Evolutionary conservation across 2,888 invertebrate genomes (phyloP), one percentile per base, ranked within the genome.

Genomic region (Lasiommata megera): DNA sequence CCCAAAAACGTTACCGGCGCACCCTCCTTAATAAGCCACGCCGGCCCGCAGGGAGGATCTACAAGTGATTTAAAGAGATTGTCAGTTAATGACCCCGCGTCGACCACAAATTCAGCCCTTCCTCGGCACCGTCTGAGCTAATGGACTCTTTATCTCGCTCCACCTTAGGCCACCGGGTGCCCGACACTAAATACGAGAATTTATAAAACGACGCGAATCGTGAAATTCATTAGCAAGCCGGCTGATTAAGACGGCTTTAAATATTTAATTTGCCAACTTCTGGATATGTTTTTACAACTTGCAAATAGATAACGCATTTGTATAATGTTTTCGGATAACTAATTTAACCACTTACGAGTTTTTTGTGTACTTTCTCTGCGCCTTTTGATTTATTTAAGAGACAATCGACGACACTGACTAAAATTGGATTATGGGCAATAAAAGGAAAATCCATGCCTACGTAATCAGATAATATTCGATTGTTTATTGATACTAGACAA

Each of bases 21-120:
- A 79, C 84, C 84, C 88, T 79, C 69, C 61, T 78, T 81, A 86
- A 86, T 87, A 85, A 85, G 80, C 68, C 75, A 69, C 75, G 66
- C 56, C 69, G 75, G 76, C 70, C 80, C 77, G 71, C 65, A 64
- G 79, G 82, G 80, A 77, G 79, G 81, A 79, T 82, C 82, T 71
- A 79, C 84, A 81, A 88, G 88, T 85, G 85, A 88, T 87, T 88
- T 86, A 86, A 83, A 82, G 82, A 84, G 84, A 85, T 86, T 84
- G 82, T 83, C 84, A 82, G 85, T 82, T 86, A 85, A 88, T 85
- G 83, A 80, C 79, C 69, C 75, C 67, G 69, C 72, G 80, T 74
- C 75, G 76, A 74, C 84, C 84, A 80, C 87, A 83, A 84, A 83
- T 80, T 80, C 68, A 84, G 80, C 83, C 83, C 83, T 82, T 83